Conservation (phyloP, 2,888 invertebrate species). For the Caenorhabditis zanzibari region DNA sequence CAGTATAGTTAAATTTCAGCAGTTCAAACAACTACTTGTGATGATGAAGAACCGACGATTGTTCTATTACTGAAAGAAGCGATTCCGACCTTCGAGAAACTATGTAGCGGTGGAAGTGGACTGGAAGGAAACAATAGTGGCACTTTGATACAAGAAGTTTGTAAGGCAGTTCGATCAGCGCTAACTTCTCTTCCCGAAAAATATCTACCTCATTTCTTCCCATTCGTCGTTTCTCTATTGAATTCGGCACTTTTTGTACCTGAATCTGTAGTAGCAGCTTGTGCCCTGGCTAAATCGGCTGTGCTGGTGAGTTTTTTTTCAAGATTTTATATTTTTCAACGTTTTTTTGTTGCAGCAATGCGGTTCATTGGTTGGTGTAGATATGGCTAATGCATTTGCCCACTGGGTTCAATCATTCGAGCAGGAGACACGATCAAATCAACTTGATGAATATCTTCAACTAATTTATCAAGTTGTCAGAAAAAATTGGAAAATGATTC, state of each 20-base stretch:
- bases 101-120: constrained; percentile 17
- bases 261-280: constrained; percentile 54
- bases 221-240: constrained; percentile 64
- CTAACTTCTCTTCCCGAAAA: constrained; percentile 40
- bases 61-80: constrained; percentile 67
- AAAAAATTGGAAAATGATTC: constrained; percentile 69
- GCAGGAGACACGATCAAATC: constrained; percentile 26
- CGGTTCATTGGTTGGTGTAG: constrained; percentile 34
- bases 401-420: constrained; percentile 61
- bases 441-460: constrained; percentile 66
- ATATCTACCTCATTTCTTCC: constrained; percentile 58
- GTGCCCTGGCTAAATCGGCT: constrained; percentile 68
- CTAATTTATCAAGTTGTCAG: constrained; percentile 66
- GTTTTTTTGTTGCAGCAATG: constrained; percentile 35
- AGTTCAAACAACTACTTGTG: neutral
- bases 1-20: neutral
- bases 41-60: constrained; percentile 58
- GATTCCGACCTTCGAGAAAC: constrained; percentile 64
- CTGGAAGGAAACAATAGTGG: constrained; percentile 3
- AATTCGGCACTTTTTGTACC: constrained; percentile 59
- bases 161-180: constrained; percentile 65
- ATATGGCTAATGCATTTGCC: constrained; percentile 53
- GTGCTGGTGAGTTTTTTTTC: constrained; percentile 60
- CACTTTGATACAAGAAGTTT: constrained; percentile 55
- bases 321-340: neutral